Evolutionary conservation across 2,113 vertebrate genomes (phyloP).

Genomic region (Mustela lutreola): DNA sequence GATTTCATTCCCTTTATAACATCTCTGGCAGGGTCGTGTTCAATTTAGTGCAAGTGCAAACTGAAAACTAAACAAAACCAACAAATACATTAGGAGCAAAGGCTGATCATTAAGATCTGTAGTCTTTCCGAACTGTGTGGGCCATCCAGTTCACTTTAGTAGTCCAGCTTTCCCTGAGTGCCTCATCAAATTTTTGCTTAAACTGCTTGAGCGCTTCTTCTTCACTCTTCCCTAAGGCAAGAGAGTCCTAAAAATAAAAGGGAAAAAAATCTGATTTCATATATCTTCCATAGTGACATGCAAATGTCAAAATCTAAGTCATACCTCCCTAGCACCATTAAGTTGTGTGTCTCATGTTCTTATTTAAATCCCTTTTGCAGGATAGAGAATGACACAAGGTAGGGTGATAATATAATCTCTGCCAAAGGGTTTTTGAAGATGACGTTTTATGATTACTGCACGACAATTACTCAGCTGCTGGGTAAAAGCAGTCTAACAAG

Average conservation of each 20-base stretch:
- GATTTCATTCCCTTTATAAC: constrained; percentile 80
- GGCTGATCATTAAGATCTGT: constrained; percentile 91
- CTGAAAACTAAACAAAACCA: constrained; percentile 49
- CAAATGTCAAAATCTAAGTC: too few relatives aligned
- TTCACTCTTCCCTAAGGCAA: constrained; percentile 97
- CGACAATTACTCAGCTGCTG: neutral
- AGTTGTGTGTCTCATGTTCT: neutral
- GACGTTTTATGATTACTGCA: neutral
- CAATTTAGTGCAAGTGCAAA: constrained; percentile 87
- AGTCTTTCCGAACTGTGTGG: constrained; percentile 98
- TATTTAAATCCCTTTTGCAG: neutral
- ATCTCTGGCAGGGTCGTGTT: constrained; percentile 81
- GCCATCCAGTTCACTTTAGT: constrained; percentile 99
- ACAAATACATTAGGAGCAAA: neutral
- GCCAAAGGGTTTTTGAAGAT: constrained; percentile 1
- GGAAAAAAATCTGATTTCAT: constrained; percentile 30
- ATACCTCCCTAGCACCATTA: neutral
- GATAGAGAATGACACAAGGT: neutral
- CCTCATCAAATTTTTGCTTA: constrained; percentile 99
- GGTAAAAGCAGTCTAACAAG: neutral
- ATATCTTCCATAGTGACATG: neutral
- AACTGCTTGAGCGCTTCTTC: constrained; percentile 99
- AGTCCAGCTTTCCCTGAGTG: constrained; percentile 98
- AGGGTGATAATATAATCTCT: neutral
- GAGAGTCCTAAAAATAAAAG: constrained; percentile 91